Percentiles rank a stretch among this genome's conserved stretches.
Evolutionary conservation across 2,888 invertebrate species (phyloP).

Genomic region (Drepanosiphum platanoidis): DNA sequence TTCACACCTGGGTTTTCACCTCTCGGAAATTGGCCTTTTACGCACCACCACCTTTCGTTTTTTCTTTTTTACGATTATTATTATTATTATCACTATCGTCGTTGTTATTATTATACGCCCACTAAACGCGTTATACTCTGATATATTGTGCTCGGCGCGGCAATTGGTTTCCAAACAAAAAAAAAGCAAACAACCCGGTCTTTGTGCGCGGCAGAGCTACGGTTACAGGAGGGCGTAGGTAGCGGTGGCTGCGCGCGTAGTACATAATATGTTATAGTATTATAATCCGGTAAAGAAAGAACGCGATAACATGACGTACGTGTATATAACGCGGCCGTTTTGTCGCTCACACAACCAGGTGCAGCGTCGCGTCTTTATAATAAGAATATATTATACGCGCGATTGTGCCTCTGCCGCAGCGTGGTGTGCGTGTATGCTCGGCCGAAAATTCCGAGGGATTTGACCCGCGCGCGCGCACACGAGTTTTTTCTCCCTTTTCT

Average conservation of each 20-base stretch:
- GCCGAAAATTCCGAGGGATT: slow-evolving; percentile 54
- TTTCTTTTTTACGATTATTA: slow-evolving; percentile 39
- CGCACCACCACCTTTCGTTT: slow-evolving; percentile 42
- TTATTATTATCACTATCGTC: background rate
- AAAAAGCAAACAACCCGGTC: slow-evolving; percentile 46
- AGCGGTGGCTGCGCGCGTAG: background rate
- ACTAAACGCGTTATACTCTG: slow-evolving; percentile 48
- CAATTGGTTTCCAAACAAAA: slow-evolving; percentile 54
- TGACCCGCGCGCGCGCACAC: slow-evolving; percentile 36
- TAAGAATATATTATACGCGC: slow-evolving; percentile 16
- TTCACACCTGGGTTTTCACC: slow-evolving; percentile 56
- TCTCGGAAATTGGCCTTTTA: slow-evolving; percentile 56
- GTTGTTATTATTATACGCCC: slow-evolving; percentile 37
- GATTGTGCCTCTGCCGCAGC: slow-evolving; percentile 11
- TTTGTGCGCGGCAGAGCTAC: slow-evolving; percentile 10
- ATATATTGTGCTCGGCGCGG: slow-evolving; percentile 15
- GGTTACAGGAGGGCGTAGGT: background rate
- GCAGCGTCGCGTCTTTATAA: slow-evolving; percentile 10
- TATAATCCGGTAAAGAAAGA: slow-evolving; percentile 32
- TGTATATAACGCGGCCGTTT: background rate
- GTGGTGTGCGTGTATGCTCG: background rate
- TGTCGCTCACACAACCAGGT: slow-evolving; percentile 47
- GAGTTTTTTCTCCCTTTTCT: slow-evolving; percentile 4
- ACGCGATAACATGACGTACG: background rate
- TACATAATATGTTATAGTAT: no score